A percentile compares a stretch with the other conserved stretches of the same genome.
Conservation (phyloP, 2,888 invertebrate species). For the Drosophila melanocephala region DNA sequence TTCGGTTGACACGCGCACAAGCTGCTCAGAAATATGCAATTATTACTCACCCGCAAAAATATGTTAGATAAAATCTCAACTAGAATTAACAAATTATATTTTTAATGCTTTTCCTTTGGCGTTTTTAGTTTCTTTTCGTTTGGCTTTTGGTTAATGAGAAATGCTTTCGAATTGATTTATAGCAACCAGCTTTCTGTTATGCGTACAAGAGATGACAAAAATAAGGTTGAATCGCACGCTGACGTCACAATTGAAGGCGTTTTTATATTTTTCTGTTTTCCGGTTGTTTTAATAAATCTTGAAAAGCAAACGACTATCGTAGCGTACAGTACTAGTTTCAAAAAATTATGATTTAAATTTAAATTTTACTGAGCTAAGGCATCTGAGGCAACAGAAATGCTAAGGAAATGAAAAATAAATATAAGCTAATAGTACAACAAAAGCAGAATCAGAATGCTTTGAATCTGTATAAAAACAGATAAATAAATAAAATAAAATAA, state of each 20-base stretch:
- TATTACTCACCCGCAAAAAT: constrained; percentile 11
- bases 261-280: not conserved
- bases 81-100: not conserved
- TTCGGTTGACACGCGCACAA: constrained; percentile 9
- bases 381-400: not conserved
- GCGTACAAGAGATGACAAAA: not conserved
- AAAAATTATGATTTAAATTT: not conserved
- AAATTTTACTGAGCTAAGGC: not conserved
- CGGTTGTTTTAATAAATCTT: not conserved
- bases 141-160: constrained; percentile 1
- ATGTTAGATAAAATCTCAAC: not conserved
- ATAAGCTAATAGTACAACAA: not conserved
- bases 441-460: not conserved
- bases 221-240: constrained; percentile 31
- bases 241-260: constrained; percentile 44
- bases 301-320: not conserved
- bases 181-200: constrained; percentile 49
- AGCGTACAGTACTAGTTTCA: not conserved
- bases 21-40: not conserved
- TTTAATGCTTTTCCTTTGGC: constrained; percentile 7
- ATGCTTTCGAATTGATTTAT: constrained; percentile 19
- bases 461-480: not conserved
- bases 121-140: not conserved
- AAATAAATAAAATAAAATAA: not conserved
- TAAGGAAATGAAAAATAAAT: not conserved